Evolutionary conservation across 2,888 invertebrate genomes (phyloP).

Genomic region (Lasioglossum oenotherae): DNA sequence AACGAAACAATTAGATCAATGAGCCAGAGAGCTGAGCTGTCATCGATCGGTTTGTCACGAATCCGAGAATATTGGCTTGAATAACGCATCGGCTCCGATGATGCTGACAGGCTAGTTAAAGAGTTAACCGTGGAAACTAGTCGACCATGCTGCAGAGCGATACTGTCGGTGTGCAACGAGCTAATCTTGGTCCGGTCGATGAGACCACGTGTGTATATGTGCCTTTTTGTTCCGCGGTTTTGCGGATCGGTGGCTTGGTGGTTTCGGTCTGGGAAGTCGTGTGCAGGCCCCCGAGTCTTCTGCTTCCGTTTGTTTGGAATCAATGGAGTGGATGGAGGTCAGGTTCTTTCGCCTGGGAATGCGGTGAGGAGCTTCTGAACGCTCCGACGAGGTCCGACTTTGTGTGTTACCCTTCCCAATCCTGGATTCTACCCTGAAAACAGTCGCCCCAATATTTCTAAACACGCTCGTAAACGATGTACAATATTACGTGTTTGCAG

Average conservation of each 20-base stretch:
- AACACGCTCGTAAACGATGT: not conserved
- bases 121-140: not conserved
- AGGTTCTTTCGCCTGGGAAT: slow-evolving; percentile 4
- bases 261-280: slow-evolving; percentile 10
- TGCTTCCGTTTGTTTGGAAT: not conserved
- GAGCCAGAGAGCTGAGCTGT: not conserved
- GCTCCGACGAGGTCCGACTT: not conserved
- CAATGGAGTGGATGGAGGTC: slow-evolving; percentile 3
- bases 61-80: not conserved
- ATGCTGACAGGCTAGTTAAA: not conserved
- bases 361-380: not conserved
- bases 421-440: not conserved
- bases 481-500: not conserved
- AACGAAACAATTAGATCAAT: not conserved
- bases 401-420: not conserved
- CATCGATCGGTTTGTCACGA: not conserved
- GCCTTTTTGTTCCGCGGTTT: slow-evolving; percentile 7
- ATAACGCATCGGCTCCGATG: not conserved
- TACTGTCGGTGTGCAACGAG: not conserved
- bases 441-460: not conserved
- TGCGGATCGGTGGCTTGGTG: slow-evolving; percentile 1
- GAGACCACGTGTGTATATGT: not conserved
- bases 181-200: slow-evolving; percentile 7
- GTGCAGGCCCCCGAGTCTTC: not conserved
- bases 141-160: slow-evolving; percentile 2